These are phyloP conservation scores for Rutpela maculata DNA, from an alignment of 2,888 invertebrate genomes.

Conservation along the genomic window DNA sequence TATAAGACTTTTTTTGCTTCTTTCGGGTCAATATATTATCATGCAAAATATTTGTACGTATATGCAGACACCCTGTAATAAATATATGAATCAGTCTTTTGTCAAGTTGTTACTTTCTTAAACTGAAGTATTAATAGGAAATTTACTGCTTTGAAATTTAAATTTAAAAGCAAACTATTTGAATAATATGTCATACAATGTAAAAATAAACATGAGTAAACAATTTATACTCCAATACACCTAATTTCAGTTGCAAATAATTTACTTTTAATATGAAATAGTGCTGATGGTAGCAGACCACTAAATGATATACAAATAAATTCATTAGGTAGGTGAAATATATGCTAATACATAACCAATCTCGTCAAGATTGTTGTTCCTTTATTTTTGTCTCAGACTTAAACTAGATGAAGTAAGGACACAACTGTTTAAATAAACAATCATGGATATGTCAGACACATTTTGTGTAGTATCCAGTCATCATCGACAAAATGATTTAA, in stretches of 20 bases:
- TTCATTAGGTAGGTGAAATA: conserved; percentile 25
- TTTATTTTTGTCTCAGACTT: conserved; percentile 67
- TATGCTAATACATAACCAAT: conserved; percentile 8
- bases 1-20: too few relatives aligned
- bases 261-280: conserved; percentile 25
- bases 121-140: not conserved
- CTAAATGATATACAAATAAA: conserved; percentile 21
- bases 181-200: conserved; percentile 8
- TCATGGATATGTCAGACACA: conserved; percentile 51
- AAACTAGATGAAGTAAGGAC: conserved; percentile 70
- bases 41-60: too few relatives aligned
- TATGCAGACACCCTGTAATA: too few relatives aligned
- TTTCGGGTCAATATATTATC: too few relatives aligned
- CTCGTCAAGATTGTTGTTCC: conserved; percentile 19
- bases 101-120: not conserved
- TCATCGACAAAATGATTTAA: conserved; percentile 57
- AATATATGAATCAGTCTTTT: not conserved
- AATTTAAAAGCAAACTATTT: not conserved
- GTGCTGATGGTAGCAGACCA: conserved; percentile 5
- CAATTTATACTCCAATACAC: not conserved
- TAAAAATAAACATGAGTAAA: conserved; percentile 41
- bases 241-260: conserved; percentile 31
- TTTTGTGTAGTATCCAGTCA: conserved; percentile 61
- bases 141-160: not conserved
- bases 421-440: conserved; percentile 42